Conservation (phyloP, 2,797 vertebrate genomes). For the Cercopithecus petaurista region DNA sequence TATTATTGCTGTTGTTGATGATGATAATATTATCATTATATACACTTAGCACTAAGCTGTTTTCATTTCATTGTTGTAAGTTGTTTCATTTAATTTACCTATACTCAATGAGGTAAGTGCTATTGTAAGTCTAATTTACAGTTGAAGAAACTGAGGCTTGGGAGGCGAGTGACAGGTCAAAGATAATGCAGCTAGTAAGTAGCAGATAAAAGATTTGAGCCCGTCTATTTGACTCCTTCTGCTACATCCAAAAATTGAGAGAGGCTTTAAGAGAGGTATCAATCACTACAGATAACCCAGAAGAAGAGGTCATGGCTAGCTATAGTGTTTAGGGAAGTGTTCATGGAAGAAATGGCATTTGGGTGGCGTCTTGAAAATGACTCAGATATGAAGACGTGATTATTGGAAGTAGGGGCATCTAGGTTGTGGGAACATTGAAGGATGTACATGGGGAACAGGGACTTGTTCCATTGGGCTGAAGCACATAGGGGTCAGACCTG, state of each 20-base stretch:
- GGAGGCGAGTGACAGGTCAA: background rate
- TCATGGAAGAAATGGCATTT: slow-evolving; percentile 25
- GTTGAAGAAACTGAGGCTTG: background rate
- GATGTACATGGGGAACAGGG: background rate
- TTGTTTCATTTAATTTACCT: background rate
- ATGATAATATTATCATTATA: background rate
- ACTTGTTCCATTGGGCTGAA: background rate
- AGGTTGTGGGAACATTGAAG: background rate
- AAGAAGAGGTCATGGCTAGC: background rate
- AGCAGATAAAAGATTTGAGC: background rate
- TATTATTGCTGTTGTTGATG: background rate
- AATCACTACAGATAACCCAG: background rate
- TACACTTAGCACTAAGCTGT: background rate
- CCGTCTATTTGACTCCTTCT: background rate
- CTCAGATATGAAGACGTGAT: background rate
- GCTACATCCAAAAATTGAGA: background rate
- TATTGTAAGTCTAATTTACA: background rate
- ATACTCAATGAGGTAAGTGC: background rate
- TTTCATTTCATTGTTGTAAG: background rate
- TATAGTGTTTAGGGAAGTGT: background rate
- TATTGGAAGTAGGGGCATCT: background rate
- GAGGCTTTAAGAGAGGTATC: background rate
- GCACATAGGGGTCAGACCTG: background rate
- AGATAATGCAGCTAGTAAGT: background rate
- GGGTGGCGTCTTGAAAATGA: background rate